These are phyloP conservation scores for Montipora sp. DNA, from an alignment of 64 coral and sea anemone species.

Conservation along the genomic window DNA sequence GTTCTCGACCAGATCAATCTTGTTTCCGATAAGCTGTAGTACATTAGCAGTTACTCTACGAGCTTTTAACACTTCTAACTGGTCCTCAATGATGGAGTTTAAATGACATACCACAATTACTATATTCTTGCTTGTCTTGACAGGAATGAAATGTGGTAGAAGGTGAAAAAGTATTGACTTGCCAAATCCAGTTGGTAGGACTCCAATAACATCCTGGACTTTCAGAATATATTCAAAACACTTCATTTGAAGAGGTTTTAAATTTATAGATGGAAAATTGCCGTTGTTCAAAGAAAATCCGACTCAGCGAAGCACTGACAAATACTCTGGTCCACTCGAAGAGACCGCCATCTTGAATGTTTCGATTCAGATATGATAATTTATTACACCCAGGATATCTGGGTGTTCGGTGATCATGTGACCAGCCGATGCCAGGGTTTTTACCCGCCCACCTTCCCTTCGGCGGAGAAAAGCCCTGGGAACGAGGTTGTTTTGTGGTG, in stretches of 20 bases:
- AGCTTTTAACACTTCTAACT: background rate
- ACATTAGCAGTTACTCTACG: background rate
- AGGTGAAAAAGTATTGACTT: conserved; percentile 34
- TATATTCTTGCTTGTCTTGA: background rate
- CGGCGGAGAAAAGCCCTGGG: conserved; percentile 11
- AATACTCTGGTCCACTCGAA: background rate
- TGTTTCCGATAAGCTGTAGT: background rate
- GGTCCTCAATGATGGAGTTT: background rate
- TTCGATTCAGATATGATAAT: conserved; percentile 14
- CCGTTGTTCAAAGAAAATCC: background rate
- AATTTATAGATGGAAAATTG: background rate
- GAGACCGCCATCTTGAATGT: background rate
- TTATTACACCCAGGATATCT: conserved; percentile 42
- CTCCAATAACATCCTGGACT: conserved; percentile 45
- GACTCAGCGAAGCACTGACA: conserved; percentile 4
- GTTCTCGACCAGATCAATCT: background rate
- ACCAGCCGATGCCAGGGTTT: conserved; percentile 56
- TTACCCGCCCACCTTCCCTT: background rate
- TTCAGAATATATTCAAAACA: conserved; percentile 44
- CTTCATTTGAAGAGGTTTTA: conserved; percentile 48
- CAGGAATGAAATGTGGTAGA: conserved; percentile 27
- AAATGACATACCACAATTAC: background rate
- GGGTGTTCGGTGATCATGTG: conserved; percentile 43
- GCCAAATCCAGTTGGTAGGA: conserved; percentile 41
- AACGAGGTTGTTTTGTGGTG: conserved; percentile 24